Base-by-base conservation (phyloP, 2,113 vertebrate species). In the Poecilia latipinna region DNA sequence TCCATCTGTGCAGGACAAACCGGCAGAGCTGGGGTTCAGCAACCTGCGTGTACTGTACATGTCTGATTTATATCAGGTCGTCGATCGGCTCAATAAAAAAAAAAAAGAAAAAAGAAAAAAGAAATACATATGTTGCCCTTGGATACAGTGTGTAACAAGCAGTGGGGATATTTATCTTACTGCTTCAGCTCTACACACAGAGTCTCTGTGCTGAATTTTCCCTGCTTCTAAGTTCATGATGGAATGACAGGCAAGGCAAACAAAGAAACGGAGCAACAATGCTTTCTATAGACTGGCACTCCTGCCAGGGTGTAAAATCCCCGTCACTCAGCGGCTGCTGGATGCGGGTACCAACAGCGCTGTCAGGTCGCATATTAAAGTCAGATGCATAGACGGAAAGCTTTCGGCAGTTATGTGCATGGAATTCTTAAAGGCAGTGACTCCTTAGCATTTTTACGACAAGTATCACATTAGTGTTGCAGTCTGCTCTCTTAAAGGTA, bases 121-220 rank as follows among this genome's bases (percentile, higher is more conserved):
- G 12, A 37, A 29, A 29, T 29, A 37, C 35, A 37, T 37, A 86
- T 70, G 74, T 79, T 86, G 82, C 83, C 82, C 87, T 87, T 86
- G 79, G 82, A 88, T 88, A 85, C 78, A 54, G 72, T 68, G 39
- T 31, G 31, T 57, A 35, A 82, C 80, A 87, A 86, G 86, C 79
- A 74, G 37, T 26, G 69, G 22, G 54, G 69, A 69, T 90, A 88
- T 87, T 90, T 87, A 88, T 86, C 82, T 87, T 69, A 71, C 77
- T 73, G 82, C 72, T 84, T 86, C 75, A 82, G 77, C 65, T 75
- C 66, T 17, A 35, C 48, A 61, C 69, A 74, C 75, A 84, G 72
- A 82, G 76, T 83, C 71, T 70, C 69, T 32, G 64, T 51, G 66
- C 84, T 72, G 51, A 70, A 63, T 17, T 33, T 28, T 0, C 24